Base-by-base conservation (phyloP, 2,113 vertebrate genomes). In the Cryptotis parvus region DNA sequence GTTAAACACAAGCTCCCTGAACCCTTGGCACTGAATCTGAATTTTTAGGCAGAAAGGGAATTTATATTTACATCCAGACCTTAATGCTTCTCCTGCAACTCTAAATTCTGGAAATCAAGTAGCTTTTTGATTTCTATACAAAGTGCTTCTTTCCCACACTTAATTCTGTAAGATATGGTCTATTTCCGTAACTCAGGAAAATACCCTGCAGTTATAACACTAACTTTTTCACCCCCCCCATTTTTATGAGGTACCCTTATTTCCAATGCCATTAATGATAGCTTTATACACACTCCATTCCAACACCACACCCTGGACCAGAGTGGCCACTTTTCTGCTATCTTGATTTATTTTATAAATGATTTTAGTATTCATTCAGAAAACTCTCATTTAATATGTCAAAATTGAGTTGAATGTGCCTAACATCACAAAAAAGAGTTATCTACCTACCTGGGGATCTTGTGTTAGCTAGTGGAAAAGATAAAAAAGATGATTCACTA, bases 101-200 rank as follows among this genome's bases (percentile, higher is more conserved):
- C 55, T 76, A 66, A 79, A 75, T 79, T 79, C 72, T 35, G 31
- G 84, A 95, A 74, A 35, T 5, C 20, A 90, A 85, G 52, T 43
- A 29, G 15, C 73, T 41, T 76, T 89, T 73, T 41, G 33, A 65
- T 87, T 91, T 58, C 41, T 43, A 66, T 22, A 74, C 76, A 37
- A 89, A 79, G 4, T 22, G 14, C 45, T 84, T 70, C 27, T 87
- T 89, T 90, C 52, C 45, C 0, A 83, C 41, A 63, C 29, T 90
- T 88, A 45, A 77, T 29, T 72, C 61, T 61, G n/a, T 14, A 87
- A 65, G 4, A 65, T 77, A 91, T 35, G 1, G 20, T 75, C 18
- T 70, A 72, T 58, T 63, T 86, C n/a, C 35, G 81, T 89, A 73
- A 39, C 66, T 86, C 49, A 78, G 27, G 61, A 94, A 91, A 91